Evolutionary conservation across 2,888 invertebrate species (phyloP).

Genomic region (Apantesis nais): DNA sequence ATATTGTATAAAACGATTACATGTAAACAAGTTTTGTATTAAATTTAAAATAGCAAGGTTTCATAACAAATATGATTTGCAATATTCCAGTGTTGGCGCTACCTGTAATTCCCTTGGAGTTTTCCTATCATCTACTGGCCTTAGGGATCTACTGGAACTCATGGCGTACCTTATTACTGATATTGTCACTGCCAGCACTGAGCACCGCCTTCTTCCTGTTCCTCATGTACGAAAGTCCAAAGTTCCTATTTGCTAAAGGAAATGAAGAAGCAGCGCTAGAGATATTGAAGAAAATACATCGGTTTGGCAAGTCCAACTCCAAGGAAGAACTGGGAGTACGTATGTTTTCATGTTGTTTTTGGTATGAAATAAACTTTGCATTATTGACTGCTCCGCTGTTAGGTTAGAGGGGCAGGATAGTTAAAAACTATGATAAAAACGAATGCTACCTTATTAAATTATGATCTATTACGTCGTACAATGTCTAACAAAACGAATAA

Average conservation of each 20-base stretch:
- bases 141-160: constrained; percentile 87
- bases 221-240: constrained; percentile 91
- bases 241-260: constrained; percentile 88
- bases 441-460: too few relatives aligned
- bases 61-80: not conserved
- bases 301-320: constrained; percentile 56
- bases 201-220: constrained; percentile 83
- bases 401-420: too few relatives aligned
- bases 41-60: too few relatives aligned
- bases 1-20: too few relatives aligned
- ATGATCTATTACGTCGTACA: too few relatives aligned
- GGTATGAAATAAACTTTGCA: not conserved
- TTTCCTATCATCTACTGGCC: constrained; percentile 65
- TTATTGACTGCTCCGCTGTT: too few relatives aligned
- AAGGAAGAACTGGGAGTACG: constrained; percentile 58
- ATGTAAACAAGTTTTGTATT: too few relatives aligned
- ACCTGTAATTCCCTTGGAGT: constrained; percentile 85
- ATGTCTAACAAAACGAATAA: too few relatives aligned
- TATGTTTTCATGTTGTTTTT: too few relatives aligned
- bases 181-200: constrained; percentile 87
- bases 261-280: constrained; percentile 81
- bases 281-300: constrained; percentile 63
- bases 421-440: too few relatives aligned
- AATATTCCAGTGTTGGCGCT: constrained; percentile 86
- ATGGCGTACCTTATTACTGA: constrained; percentile 89